phyloP scores from a whole-genome alignment of 2,888 invertebrate genomes.

The Alsophila aescularia region DNA sequence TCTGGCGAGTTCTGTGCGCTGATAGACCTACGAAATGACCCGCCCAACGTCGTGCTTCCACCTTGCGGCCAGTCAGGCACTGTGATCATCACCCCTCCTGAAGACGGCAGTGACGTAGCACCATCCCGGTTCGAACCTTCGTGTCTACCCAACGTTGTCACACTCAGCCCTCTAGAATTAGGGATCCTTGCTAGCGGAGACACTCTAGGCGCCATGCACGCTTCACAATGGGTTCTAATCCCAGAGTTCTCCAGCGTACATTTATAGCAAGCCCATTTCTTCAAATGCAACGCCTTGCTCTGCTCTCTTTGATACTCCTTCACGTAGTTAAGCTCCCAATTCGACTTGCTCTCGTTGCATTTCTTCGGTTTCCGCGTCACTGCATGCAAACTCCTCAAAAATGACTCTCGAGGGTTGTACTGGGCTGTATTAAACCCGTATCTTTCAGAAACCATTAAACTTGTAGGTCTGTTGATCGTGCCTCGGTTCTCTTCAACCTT shows the following conservation, averaged over 20 bases:
- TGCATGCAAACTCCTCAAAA: constrained; percentile 73
- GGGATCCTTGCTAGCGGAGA: constrained; percentile 67
- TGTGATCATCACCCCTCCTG: constrained; percentile 86
- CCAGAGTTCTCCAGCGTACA: constrained; percentile 91
- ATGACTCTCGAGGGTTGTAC: constrained; percentile 69
- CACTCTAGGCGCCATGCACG: constrained; percentile 88
- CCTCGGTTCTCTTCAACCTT: constrained; percentile 75
- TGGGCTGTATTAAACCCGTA: constrained; percentile 61
- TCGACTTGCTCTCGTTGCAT: constrained; percentile 74
- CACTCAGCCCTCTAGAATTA: constrained; percentile 73
- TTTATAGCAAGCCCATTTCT: constrained; percentile 88
- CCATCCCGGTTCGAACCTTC: constrained; percentile 71
- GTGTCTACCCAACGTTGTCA: constrained; percentile 76
- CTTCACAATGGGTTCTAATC: constrained; percentile 88
- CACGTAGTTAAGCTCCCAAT: constrained; percentile 79
- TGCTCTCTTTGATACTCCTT: constrained; percentile 78
- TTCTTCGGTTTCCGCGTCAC: constrained; percentile 78
- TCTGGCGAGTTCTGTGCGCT: constrained; percentile 78
- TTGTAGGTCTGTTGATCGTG: constrained; percentile 83
- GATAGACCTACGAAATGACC: constrained; percentile 68
- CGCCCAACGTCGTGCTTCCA: constrained; percentile 54
- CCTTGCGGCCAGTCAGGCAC: constrained; percentile 86
- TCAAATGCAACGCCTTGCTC: constrained; percentile 69
- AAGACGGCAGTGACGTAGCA: constrained; percentile 73
- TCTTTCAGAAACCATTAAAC: constrained; percentile 84